Evolutionary conservation across 1,140 invertebrate genomes (phyloP), one percentile per base, ranked within the genome.

Genomic region (Leptinotarsa undecemlineata): DNA sequence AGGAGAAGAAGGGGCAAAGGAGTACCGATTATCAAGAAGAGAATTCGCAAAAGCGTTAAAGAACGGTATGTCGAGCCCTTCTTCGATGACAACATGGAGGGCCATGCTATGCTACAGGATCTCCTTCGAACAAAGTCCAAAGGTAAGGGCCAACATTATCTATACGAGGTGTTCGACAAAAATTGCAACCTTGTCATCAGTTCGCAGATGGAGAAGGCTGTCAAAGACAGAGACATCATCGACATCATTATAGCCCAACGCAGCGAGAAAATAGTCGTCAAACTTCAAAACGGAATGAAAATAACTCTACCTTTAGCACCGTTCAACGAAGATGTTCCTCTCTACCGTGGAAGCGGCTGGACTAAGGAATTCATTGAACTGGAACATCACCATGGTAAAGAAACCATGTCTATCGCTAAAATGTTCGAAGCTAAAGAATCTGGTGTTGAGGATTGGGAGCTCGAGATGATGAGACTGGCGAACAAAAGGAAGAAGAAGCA

Each of bases 341-440:
- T 91, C 2, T 90, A 89, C 82, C 87, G 89, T 71, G 87, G 90
- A n/a, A 89, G 91, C 81, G 87, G 85, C n/a, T 85, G 89, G 91
- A 83, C 84, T 84, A 66, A 89, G 88, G 80, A 87, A 87, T 71
- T 89, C 83, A 77, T 91, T 88, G 84, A 90, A 87, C 80, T 91
- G 88, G 81, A 87, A 87, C 79, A 88, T 87, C 87, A 83, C 85
- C 79, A 83, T 86, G 84, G 81, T 83, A 84, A 84, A 88, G 80
- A 85, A 89, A 88, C 74, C 76, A 90, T 88, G 62, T 87, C 86
- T 11, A 88, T 90, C 68, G 92, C 91, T 75, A 92, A 91, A 84
- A 89, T 93, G 75, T 94, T 94, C 82, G 92, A 94, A 86, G 91
- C 91, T 48, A 93, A 93, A 82, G 92, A 93, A 81, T 89, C 85